Evolutionary conservation across 2,888 invertebrate species (phyloP).

Genomic region (Petrophora chlorosata): DNA sequence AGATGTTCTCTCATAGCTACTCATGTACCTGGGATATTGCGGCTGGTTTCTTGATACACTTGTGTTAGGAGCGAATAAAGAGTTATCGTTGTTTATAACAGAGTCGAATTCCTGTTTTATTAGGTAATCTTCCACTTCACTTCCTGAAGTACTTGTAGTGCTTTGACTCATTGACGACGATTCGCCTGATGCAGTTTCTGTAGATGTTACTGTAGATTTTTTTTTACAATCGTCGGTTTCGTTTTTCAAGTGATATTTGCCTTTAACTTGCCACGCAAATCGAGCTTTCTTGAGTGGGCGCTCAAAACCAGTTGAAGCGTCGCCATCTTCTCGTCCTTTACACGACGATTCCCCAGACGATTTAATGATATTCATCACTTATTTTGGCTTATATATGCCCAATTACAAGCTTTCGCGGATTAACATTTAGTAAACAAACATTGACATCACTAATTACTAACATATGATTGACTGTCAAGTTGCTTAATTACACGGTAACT

Average conservation of each 20-base stretch:
- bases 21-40: constrained; percentile 63
- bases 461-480: constrained; percentile 79
- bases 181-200: constrained; percentile 1
- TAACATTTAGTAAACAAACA: constrained; percentile 78
- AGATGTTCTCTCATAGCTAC: constrained; percentile 49
- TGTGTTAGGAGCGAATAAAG: constrained; percentile 52
- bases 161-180: constrained; percentile 3
- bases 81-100: constrained; percentile 54
- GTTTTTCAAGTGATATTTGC: constrained; percentile 84
- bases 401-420: constrained; percentile 36
- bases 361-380: constrained; percentile 67
- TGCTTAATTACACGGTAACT: constrained; percentile 49
- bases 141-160: neutral
- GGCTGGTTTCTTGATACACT: constrained; percentile 51
- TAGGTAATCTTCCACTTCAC: constrained; percentile 62
- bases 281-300: constrained; percentile 87
- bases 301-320: constrained; percentile 74
- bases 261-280: constrained; percentile 87
- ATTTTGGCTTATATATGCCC: constrained; percentile 36
- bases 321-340: constrained; percentile 81
- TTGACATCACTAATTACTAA: constrained; percentile 78
- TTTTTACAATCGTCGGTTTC: constrained; percentile 46
- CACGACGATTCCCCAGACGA: constrained; percentile 74
- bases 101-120: constrained; percentile 67
- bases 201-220: constrained; percentile 17